Conservation (phyloP, 2,797 vertebrate species). For the Karalla daura region DNA sequence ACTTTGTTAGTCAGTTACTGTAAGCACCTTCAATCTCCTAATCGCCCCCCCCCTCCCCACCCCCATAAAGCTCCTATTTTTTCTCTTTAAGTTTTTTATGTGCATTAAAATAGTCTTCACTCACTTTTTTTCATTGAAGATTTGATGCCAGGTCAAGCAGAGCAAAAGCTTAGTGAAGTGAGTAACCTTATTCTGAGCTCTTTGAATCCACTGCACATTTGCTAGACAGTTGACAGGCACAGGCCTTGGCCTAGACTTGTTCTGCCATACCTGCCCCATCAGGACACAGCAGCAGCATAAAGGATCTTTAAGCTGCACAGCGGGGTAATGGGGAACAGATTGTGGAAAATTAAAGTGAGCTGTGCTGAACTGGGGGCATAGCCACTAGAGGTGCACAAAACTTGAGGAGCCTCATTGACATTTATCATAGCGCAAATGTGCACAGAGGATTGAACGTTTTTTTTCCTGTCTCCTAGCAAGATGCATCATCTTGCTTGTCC, state of each 20-base stretch:
- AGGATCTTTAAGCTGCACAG: constrained; percentile 47
- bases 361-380: constrained; percentile 27
- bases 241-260: constrained; percentile 73
- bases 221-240: constrained; percentile 41
- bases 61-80: neutral
- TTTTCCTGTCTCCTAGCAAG: too few species aligned
- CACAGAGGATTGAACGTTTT: too few species aligned
- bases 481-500: too few species aligned
- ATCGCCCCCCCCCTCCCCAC: too few species aligned
- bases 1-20: neutral
- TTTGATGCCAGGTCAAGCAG: constrained; percentile 42
- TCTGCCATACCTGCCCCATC: constrained; percentile 73
- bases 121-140: too few species aligned
- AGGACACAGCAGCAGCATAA: constrained; percentile 33
- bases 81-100: neutral
- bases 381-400: constrained; percentile 17
- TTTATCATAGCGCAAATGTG: neutral
- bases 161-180: constrained; percentile 51
- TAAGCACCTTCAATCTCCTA: too few species aligned
- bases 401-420: constrained; percentile 21
- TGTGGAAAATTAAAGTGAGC: constrained; percentile 49
- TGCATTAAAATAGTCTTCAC: too few species aligned
- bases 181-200: constrained; percentile 22
- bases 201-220: constrained; percentile 56
- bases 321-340: constrained; percentile 57